Conservation (phyloP, 2,797 vertebrate species). For the Dermochelys coriacea region DNA sequence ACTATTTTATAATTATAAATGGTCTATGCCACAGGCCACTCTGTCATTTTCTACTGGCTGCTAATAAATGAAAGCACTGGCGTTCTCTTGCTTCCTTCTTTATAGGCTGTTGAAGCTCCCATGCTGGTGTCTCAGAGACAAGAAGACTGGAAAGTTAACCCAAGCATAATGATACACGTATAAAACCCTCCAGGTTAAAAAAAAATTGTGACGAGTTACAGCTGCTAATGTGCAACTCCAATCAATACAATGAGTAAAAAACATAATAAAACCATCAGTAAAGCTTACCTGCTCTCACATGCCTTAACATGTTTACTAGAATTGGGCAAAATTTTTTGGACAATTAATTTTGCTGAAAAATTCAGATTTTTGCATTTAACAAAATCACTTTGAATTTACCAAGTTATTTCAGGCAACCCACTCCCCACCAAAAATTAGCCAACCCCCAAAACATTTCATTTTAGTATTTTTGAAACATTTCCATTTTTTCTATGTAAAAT, state of each 20-base stretch:
- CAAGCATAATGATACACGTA: neutral
- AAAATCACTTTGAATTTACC: neutral
- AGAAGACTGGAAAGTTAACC: neutral
- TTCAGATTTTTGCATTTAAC: neutral
- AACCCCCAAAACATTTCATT: neutral
- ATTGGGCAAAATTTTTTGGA: neutral
- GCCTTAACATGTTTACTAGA: neutral
- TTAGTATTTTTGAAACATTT: neutral
- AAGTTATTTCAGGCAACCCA: neutral
- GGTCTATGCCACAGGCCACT: conserved; percentile 34
- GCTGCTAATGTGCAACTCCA: neutral
- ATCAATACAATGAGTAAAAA: neutral
- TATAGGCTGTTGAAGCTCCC: neutral
- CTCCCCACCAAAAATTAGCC: neutral
- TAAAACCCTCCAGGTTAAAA: neutral
- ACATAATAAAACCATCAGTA: neutral
- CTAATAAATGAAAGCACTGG: conserved; percentile 53
- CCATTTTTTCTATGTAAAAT: neutral
- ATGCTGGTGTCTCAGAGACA: neutral
- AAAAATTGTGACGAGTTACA: neutral
- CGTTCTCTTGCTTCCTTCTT: conserved; percentile 24
- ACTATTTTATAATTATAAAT: conserved; percentile 64
- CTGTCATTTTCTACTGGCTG: conserved; percentile 45
- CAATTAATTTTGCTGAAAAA: neutral
- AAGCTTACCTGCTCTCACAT: rapidly evolving